phyloP scores from a whole-genome alignment of 2,113 vertebrate species.

The Platysteira castanea region DNA sequence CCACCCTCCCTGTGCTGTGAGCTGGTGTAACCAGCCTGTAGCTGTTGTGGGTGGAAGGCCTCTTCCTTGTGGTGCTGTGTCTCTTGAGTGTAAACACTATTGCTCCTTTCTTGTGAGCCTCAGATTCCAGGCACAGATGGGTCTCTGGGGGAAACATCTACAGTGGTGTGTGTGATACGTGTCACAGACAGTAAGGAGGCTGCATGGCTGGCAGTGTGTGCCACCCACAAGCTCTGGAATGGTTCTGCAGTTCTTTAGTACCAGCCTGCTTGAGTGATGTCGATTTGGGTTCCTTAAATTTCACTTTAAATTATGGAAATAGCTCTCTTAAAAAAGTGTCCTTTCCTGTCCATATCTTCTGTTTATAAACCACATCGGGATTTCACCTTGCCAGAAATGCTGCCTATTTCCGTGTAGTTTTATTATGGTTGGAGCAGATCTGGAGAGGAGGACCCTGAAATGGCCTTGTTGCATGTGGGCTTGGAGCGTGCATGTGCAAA shows the following conservation, averaged over 20 bases:
- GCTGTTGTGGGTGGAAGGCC: not conserved
- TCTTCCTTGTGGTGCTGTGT: not conserved
- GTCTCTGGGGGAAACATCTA: not conserved
- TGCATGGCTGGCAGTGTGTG: not conserved
- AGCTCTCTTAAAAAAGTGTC: not conserved
- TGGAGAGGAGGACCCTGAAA: not conserved
- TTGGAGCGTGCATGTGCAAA: not conserved
- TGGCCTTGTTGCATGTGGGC: not conserved
- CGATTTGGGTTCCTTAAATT: not conserved
- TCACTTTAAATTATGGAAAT: not conserved
- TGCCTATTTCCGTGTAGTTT: not conserved
- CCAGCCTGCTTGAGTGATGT: not conserved
- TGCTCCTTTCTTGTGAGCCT: not conserved
- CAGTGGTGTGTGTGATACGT: not conserved
- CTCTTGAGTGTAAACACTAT: rapidly evolving
- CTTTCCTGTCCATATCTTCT: not conserved
- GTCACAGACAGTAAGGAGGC: not conserved
- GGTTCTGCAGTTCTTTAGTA: not conserved
- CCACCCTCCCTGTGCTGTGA: not conserved
- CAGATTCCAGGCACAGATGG: not conserved
- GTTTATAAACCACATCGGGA: not conserved
- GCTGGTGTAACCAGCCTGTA: not conserved
- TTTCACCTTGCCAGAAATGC: not conserved
- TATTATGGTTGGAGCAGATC: not conserved
- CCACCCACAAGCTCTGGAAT: not conserved